Percentiles rank a stretch among this genome's conserved stretches.
phyloP scores from a whole-genome alignment of 2,888 invertebrate genomes.

The Eurytoma californica region DNA sequence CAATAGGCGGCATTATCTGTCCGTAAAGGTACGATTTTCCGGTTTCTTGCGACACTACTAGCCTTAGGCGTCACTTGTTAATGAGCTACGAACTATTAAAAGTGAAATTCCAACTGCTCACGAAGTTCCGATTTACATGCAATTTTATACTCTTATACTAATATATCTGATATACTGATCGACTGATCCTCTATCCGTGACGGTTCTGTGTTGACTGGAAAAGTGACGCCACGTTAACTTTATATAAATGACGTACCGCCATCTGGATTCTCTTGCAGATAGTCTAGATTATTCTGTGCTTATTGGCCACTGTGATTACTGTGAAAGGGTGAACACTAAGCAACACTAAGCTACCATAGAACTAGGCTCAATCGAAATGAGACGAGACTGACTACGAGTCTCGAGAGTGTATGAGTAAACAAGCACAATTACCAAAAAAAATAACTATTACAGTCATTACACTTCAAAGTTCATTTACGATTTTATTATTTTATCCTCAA shows the following conservation, averaged over 20 bases:
- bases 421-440: no score
- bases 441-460: not conserved
- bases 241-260: constrained; percentile 34
- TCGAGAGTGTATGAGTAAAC: no score
- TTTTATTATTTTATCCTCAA: not conserved
- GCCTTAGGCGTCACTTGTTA: not conserved
- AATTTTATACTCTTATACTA: not conserved
- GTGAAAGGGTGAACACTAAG: not conserved
- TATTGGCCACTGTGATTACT: not conserved
- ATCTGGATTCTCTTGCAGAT: not conserved
- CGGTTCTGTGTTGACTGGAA: constrained; percentile 42
- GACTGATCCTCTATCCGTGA: constrained; percentile 15
- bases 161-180: not conserved
- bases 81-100: no score
- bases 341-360: not conserved
- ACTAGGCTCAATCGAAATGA: not conserved
- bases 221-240: constrained; percentile 33
- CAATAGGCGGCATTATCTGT: constrained; percentile 43
- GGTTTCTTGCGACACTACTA: not conserved
- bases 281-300: not conserved
- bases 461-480: not conserved
- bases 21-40: not conserved
- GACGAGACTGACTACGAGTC: not conserved
- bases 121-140: not conserved
- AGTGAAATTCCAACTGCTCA: no score